Conservation (phyloP, 2,797 vertebrate species). For the Agapornis canus region DNA sequence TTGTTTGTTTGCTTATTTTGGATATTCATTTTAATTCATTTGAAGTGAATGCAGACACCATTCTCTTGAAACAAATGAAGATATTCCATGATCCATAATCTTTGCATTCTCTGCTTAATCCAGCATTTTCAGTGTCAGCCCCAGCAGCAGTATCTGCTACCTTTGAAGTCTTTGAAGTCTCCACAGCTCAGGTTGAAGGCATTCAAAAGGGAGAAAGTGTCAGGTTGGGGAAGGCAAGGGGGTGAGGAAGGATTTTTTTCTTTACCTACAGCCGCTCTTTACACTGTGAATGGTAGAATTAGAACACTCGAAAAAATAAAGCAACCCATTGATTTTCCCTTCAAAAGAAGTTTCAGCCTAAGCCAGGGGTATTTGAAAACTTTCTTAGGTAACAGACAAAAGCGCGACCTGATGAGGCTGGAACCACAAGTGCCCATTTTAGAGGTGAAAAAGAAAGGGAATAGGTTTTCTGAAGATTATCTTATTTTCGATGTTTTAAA, state of each 20-base stretch:
- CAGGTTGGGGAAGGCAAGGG: constrained; percentile 3
- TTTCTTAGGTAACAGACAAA: constrained; percentile 55
- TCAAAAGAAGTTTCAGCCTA: constrained; percentile 65
- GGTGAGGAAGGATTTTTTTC: neutral
- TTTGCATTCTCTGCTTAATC: constrained; percentile 64
- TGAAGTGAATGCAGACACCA: constrained; percentile 18
- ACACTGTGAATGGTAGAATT: constrained; percentile 48
- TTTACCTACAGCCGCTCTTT: constrained; percentile 56
- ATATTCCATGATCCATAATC: neutral
- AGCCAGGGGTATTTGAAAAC: constrained; percentile 65
- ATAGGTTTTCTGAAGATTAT: neutral
- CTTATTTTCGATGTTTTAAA: neutral
- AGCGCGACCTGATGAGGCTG: constrained; percentile 55
- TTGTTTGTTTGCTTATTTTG: constrained; percentile 25
- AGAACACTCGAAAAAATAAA: constrained; percentile 63
- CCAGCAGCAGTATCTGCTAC: constrained; percentile 53
- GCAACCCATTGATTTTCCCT: constrained; percentile 54
- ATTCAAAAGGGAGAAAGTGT: constrained; percentile 63
- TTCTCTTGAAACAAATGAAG: constrained; percentile 61
- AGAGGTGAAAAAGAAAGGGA: constrained; percentile 26
- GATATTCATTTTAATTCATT: constrained; percentile 38
- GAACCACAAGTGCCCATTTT: constrained; percentile 42
- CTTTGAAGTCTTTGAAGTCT: constrained; percentile 78
- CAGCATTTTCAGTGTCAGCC: constrained; percentile 58
- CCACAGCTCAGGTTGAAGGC: constrained; percentile 61